These are phyloP conservation scores for Alethe castanea DNA, from an alignment of 2,113 vertebrate genomes.

Conservation along the genomic window DNA sequence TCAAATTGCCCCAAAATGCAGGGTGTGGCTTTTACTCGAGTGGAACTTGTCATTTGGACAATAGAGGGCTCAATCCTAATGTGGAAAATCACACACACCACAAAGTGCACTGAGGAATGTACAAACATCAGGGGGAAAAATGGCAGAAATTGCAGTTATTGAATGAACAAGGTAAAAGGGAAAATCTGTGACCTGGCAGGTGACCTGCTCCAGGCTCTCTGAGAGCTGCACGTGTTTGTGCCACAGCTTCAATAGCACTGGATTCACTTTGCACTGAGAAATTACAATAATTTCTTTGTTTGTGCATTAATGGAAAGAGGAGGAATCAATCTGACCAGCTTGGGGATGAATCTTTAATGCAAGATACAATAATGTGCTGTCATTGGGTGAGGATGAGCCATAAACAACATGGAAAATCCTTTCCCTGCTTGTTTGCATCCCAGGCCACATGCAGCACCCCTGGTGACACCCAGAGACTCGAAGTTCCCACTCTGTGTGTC, in stretches of 20 bases:
- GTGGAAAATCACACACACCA: neutral
- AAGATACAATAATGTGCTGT: neutral
- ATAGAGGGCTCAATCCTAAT: neutral
- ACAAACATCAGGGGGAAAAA: neutral
- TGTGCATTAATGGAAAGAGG: neutral
- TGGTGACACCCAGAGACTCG: neutral
- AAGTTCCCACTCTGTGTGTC: neutral
- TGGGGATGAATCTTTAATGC: neutral
- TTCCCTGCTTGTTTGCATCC: neutral
- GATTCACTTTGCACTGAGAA: neutral
- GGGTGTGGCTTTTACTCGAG: neutral
- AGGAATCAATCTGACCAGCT: neutral
- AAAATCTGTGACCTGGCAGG: neutral
- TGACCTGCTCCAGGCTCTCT: neutral
- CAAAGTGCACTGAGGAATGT: neutral
- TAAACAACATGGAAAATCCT: neutral
- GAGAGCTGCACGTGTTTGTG: neutral
- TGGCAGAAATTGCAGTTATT: conserved; percentile 23
- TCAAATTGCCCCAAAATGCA: neutral
- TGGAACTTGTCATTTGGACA: neutral
- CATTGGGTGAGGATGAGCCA: neutral
- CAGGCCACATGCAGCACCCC: neutral
- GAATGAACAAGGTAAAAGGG: neutral
- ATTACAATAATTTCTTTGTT: neutral
- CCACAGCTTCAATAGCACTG: neutral